A percentile compares a stretch with the other conserved stretches of the same genome.
These are phyloP conservation scores for Rotaria socialis DNA, from an alignment of 2,888 invertebrate genomes.

Conservation along the genomic window DNA sequence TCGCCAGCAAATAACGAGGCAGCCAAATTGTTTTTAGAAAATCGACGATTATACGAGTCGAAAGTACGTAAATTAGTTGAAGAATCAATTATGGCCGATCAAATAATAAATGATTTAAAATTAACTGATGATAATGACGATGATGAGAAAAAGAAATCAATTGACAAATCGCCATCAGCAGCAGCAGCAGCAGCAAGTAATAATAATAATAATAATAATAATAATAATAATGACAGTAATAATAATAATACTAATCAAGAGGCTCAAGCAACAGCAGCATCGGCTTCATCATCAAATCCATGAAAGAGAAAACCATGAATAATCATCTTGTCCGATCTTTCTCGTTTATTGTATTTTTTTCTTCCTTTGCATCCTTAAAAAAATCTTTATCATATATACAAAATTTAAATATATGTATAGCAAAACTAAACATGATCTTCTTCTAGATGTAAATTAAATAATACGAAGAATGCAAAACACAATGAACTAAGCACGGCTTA, in stretches of 20 bases:
- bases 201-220: too few relatives aligned
- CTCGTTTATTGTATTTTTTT: too few relatives aligned
- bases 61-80: slow-evolving; percentile 98
- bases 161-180: neutral
- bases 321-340: too few relatives aligned
- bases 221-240: too few relatives aligned
- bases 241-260: too few relatives aligned
- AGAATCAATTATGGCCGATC: slow-evolving; percentile 50
- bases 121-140: neutral
- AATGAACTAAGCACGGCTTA: neutral
- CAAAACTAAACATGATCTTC: neutral
- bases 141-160: neutral
- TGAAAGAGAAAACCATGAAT: too few relatives aligned
- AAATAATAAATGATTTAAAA: neutral
- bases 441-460: slow-evolving; percentile 3
- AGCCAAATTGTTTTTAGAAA: slow-evolving; percentile 97
- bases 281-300: too few relatives aligned
- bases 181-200: neutral
- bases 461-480: too few relatives aligned
- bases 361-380: too few relatives aligned
- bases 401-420: slow-evolving; percentile 24
- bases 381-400: neutral
- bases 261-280: too few relatives aligned
- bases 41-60: slow-evolving; percentile 96
- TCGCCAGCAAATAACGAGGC: slow-evolving; percentile 98